Conservation (phyloP, 2,797 vertebrate genomes). For the Mormyrus hasselquistii region DNA sequence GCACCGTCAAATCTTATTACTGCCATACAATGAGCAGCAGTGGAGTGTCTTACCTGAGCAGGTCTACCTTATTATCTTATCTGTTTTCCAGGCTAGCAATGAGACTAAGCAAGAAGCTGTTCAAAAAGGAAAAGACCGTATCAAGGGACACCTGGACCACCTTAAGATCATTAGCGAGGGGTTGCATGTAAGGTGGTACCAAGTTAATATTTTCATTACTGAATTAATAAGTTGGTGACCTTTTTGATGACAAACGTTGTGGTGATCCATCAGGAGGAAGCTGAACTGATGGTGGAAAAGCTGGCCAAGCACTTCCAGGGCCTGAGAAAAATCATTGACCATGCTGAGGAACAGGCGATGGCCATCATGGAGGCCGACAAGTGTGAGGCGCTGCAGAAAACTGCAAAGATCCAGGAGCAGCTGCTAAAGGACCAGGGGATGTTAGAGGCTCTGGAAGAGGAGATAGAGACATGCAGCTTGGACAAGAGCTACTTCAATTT, state of each 20-base stretch:
- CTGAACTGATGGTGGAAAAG: background rate
- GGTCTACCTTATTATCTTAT: background rate
- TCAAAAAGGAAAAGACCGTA: background rate
- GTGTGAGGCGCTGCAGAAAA: background rate
- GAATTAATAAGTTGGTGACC: background rate
- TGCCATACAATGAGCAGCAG: background rate
- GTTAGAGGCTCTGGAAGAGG: background rate
- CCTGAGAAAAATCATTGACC: background rate
- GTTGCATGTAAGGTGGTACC: background rate
- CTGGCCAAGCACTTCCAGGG: background rate
- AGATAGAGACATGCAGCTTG: background rate
- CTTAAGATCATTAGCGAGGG: background rate
- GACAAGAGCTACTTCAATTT: background rate
- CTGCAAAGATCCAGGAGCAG: background rate
- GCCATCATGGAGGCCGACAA: background rate
- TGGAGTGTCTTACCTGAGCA: background rate
- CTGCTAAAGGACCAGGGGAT: background rate
- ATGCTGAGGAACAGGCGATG: background rate
- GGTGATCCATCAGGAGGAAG: background rate
- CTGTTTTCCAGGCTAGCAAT: background rate
- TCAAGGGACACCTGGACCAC: background rate
- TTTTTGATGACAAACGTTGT: background rate
- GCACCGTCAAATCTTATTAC: background rate
- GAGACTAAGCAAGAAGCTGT: background rate
- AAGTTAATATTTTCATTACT: background rate